phyloP scores from a whole-genome alignment of 2,888 invertebrate species.

The Tenthredo notha region DNA sequence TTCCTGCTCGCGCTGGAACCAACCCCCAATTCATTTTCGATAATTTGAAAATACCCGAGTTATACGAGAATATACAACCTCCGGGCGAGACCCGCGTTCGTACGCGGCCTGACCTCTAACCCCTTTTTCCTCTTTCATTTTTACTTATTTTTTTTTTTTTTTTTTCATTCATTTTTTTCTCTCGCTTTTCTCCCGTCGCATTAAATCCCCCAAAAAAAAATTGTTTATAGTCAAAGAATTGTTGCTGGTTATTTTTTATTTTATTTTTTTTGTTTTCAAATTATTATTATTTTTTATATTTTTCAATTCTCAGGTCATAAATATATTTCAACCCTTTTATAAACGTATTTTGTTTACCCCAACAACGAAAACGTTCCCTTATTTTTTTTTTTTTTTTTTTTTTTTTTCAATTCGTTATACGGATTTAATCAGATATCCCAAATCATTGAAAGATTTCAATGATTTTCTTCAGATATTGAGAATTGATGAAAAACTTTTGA shows the following conservation, averaged over 20 bases:
- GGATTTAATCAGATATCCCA: no score
- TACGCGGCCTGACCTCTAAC: neutral
- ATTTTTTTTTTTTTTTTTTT: neutral
- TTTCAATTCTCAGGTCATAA: neutral
- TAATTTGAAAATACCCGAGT: constrained; percentile 47
- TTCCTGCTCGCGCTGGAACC: constrained; percentile 25
- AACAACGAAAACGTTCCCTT: neutral
- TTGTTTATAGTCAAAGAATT: neutral
- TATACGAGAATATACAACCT: constrained; percentile 35
- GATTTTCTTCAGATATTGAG: no score
- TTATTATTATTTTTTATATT: neutral
- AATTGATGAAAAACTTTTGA: no score
- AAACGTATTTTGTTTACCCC: neutral
- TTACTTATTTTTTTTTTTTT: neutral
- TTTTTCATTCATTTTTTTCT: neutral
- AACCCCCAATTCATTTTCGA: constrained; percentile 49
- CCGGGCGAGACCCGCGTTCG: neutral
- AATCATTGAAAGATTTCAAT: no score
- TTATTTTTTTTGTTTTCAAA: neutral
- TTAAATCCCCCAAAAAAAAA: neutral
- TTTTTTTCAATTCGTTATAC: neutral
- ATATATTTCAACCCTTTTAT: neutral
- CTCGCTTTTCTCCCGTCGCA: neutral
- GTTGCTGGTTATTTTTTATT: neutral
- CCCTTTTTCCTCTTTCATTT: neutral